Evolutionary conservation across 2,797 vertebrate genomes (phyloP), one percentile per base, ranked within the genome.

Genomic region (Tragelaphus oryx): DNA sequence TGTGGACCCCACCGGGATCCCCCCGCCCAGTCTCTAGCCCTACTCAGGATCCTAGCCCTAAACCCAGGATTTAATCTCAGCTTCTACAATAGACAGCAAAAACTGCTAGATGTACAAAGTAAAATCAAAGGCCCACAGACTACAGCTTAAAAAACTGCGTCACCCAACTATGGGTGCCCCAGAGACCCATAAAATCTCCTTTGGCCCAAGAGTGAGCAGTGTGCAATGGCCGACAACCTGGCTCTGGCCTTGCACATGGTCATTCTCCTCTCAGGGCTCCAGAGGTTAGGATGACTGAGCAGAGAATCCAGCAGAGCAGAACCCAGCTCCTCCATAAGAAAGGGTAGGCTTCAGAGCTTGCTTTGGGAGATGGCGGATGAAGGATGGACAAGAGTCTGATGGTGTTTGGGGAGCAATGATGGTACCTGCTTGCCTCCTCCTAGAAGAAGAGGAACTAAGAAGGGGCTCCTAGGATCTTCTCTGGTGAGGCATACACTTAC

Each of bases 1-100:
- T 55, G 78, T 3, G 28, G 75, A 76, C 28, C 46, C 75, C 26
- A 59, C 33, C 24, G 3, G 4, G 76, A 71, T 6, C 7, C n/a
- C 30, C 14, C 28, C 18, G 8, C 20, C 54, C 18, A 33, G 30
- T 11, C 37, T 6, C 13, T 5, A 74, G 57, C 37, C 22, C 24
- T 74, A 48, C 30, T 75, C 55, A 60, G 24, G 30, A 16, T n/a
- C 44, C 84, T 44, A 55, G 17, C 44, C 26, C 5, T 8, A 41
- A 55, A 83, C 26, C 52, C n/a, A 52, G 48, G 50, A 57, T 89
- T 87, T 93, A 71, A 59, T 55, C 76, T 94, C 46, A 4, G 20
- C 55, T 93, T 88, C 74, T 57, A 79, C 57, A 96, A 55, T 0
- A 59, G 22, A 82, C 46, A 48, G 17, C 13, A 74, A 52, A 65